Evolutionary conservation across 2,113 vertebrate species (phyloP).

Genomic region (Natator depressus): DNA sequence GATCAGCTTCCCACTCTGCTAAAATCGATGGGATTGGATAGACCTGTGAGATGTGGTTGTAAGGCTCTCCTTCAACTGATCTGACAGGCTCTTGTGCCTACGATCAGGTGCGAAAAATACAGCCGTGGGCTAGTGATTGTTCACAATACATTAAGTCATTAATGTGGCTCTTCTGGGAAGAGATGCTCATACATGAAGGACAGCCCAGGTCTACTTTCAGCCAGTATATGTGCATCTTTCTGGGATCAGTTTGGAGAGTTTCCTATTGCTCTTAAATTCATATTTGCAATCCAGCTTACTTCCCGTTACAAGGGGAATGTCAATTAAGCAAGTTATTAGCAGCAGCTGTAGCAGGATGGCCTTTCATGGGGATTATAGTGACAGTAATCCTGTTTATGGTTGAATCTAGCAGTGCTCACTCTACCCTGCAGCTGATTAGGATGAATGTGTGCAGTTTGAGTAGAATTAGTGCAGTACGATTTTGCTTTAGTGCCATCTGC

Average conservation of each 20-base stretch:
- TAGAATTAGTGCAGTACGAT: background rate
- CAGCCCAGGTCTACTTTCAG: background rate
- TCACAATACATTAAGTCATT: background rate
- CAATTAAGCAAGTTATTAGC: background rate
- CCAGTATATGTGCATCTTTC: background rate
- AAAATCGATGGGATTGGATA: background rate
- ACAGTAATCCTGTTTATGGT: background rate
- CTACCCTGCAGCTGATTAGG: background rate
- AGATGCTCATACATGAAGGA: background rate
- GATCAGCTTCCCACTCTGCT: background rate
- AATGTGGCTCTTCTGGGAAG: background rate
- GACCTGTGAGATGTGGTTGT: background rate
- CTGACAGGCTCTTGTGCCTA: background rate
- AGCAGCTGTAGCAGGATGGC: background rate
- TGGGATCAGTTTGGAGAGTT: background rate
- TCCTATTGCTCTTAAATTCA: background rate
- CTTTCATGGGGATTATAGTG: background rate
- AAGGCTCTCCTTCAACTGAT: background rate
- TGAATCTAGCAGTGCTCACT: background rate
- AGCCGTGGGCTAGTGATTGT: background rate
- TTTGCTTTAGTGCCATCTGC: conserved; percentile 55
- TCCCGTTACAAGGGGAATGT: background rate
- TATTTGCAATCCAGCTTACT: accelerated
- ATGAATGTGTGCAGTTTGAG: background rate
- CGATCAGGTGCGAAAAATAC: background rate